Evolutionary conservation across 2,888 invertebrate species (phyloP).

Genomic region (Drosophila differens): DNA sequence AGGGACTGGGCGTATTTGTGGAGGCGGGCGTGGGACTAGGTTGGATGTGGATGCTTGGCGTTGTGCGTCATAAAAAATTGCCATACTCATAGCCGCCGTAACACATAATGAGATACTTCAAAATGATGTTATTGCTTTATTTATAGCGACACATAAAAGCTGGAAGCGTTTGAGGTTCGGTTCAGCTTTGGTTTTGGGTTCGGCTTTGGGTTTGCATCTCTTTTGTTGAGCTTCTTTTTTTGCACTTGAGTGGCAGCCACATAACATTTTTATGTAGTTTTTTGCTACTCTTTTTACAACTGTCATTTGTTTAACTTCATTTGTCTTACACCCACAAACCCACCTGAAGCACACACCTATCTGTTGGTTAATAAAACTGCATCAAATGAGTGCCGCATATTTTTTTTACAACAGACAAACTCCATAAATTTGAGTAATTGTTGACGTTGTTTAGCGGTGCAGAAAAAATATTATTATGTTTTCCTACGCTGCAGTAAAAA

Average conservation of each 20-base stretch:
- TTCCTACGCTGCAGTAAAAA: not conserved
- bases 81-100: conserved; percentile 69
- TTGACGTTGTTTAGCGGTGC: conserved; percentile 12
- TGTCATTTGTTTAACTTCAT: conserved; percentile 38
- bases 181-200: conserved; percentile 40
- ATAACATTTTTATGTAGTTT: conserved; percentile 65
- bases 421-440: conserved; percentile 48
- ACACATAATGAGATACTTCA: conserved; percentile 80
- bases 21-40: not conserved
- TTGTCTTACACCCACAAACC: conserved; percentile 2
- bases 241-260: conserved; percentile 21
- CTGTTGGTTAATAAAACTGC: conserved; percentile 34
- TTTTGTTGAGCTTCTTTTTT: conserved; percentile 9
- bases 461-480: conserved; percentile 13
- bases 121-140: conserved; percentile 81
- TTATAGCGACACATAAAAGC: conserved; percentile 72
- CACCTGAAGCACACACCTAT: not conserved
- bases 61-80: conserved; percentile 70
- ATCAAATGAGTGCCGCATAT: conserved; percentile 36
- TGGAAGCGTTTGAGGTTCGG: conserved; percentile 32
- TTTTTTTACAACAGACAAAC: conserved; percentile 35
- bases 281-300: conserved; percentile 58
- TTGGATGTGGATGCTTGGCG: conserved; percentile 10
- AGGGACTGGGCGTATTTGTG: not conserved
- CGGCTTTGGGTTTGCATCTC: conserved; percentile 10